phyloP scores from a whole-genome alignment of 2,888 invertebrate genomes.

The Proisotoma minuta region DNA sequence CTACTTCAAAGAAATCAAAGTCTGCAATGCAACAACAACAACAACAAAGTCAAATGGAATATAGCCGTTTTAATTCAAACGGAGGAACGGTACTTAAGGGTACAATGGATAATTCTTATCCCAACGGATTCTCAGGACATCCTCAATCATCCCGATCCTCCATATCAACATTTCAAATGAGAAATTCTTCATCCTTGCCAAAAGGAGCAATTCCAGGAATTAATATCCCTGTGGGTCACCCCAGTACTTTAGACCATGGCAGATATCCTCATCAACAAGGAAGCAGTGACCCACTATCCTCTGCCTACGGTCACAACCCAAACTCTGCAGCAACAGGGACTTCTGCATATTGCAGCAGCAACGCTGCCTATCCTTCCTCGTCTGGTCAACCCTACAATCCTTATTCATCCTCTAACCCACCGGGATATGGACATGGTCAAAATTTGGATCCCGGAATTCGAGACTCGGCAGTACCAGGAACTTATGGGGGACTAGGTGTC shows the following conservation, averaged over 20 bases:
- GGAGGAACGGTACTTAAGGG: background rate
- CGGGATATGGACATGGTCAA: background rate
- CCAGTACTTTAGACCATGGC: background rate
- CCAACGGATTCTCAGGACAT: background rate
- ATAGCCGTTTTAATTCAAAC: background rate
- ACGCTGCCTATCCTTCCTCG: constrained; percentile 17
- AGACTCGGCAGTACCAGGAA: background rate
- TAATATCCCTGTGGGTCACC: no score
- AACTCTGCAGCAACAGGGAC: background rate
- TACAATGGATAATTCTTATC: background rate
- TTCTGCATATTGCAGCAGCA: background rate
- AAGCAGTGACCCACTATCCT: background rate
- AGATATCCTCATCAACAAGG: background rate
- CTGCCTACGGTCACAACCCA: background rate
- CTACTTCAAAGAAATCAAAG: constrained; percentile 6
- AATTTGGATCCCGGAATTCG: background rate
- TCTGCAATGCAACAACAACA: constrained; percentile 4
- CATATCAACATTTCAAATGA: constrained; percentile 10
- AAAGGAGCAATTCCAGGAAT: no score
- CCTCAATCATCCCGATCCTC: no score
- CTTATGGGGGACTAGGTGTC: no score
- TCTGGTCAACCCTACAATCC: constrained; percentile 1
- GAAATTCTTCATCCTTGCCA: no score
- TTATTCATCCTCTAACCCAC: background rate
- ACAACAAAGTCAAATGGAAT: background rate